A percentile compares a stretch with the other conserved stretches of the same genome.
Conservation (phyloP, 2,113 vertebrate genomes). For the Pseudolaguvia tuberculata region DNA sequence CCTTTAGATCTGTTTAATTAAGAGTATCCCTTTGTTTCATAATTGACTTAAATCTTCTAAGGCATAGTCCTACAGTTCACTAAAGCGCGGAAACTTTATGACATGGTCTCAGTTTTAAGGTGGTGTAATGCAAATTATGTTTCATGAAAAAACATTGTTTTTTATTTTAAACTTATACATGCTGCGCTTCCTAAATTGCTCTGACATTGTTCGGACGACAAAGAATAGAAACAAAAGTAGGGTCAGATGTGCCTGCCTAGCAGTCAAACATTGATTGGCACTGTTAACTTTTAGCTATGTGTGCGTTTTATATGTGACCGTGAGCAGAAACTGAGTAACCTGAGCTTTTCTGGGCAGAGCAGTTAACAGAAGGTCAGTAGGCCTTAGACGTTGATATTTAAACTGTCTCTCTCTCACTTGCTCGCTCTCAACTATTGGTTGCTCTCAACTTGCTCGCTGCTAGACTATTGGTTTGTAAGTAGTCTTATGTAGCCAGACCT, state of each 20-base stretch:
- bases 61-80: background rate
- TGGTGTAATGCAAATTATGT: background rate
- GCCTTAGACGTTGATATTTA: constrained; percentile 21
- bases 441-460: background rate
- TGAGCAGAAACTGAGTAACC: background rate
- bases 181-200: background rate
- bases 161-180: background rate
- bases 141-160: background rate
- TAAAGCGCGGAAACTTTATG: background rate
- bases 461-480: background rate
- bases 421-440: constrained; percentile 5
- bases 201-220: background rate
- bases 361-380: constrained; percentile 16
- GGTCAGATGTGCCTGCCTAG: background rate
- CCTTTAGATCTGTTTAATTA: background rate
- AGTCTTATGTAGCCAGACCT: too few relatives aligned
- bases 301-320: background rate
- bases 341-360: background rate
- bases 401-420: background rate
- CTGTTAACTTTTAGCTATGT: background rate
- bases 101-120: background rate
- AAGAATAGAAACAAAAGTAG: background rate
- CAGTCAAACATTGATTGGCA: constrained; percentile 10
- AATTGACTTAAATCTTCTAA: background rate
- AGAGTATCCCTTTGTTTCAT: background rate